A percentile compares a stretch with the other conserved stretches of the same genome.
phyloP scores from a whole-genome alignment of 64 coral and sea anemone species.

The Acropora tenuis region DNA sequence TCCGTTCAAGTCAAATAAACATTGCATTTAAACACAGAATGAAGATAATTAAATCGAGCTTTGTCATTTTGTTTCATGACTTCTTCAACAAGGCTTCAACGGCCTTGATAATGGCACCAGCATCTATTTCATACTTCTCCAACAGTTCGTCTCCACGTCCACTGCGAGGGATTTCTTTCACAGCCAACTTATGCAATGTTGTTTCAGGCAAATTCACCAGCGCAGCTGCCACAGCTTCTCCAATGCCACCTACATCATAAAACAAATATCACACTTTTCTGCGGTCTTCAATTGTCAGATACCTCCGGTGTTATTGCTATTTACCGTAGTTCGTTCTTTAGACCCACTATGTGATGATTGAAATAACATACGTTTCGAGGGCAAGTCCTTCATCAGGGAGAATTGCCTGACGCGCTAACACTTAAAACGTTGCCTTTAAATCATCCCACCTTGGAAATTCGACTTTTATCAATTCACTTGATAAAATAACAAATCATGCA shows the following conservation, averaged over 20 bases:
- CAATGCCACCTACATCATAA: conserved; percentile 78
- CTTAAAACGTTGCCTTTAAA: no score
- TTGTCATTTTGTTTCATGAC: no score
- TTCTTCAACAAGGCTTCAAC: conserved; percentile 35
- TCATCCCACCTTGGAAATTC: no score
- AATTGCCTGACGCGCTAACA: background rate
- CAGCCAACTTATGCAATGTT: conserved; percentile 75
- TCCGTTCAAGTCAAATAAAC: background rate
- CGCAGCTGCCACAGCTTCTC: conserved; percentile 87
- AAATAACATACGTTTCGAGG: no score
- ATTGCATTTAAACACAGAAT: background rate
- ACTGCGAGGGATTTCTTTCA: conserved; percentile 76
- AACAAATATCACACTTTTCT: background rate
- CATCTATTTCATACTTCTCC: conserved; percentile 86
- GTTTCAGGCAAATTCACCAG: conserved; percentile 64
- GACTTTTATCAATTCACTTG: no score
- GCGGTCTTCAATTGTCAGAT: no score
- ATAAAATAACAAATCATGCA: no score
- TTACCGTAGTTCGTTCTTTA: no score
- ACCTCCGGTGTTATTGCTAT: no score
- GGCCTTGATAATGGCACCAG: conserved; percentile 73
- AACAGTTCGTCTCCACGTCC: conserved; percentile 72
- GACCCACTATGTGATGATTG: no score
- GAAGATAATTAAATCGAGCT: no score
- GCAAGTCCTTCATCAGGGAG: background rate